Base-by-base conservation (phyloP, 2,113 vertebrate genomes). In the Alexandromys fortis region DNA sequence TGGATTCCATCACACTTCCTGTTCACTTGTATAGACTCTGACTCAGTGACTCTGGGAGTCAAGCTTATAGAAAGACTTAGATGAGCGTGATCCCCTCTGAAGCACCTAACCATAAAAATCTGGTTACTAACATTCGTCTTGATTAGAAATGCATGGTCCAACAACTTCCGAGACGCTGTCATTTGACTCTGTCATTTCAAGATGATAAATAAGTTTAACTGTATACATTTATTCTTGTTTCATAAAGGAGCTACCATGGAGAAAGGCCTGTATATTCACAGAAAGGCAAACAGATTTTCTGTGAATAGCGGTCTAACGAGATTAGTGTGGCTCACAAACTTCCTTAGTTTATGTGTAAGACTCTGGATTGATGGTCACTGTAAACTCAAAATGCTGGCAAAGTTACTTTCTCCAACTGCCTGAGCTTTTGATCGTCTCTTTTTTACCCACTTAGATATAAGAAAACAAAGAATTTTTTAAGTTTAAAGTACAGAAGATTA, bases 191-290 rank as follows among this genome's bases (percentile, higher is more conserved):
- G 38, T 78, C 77, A 92, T 65, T 61, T 94, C 28, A 47, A 89
- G 47, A 58, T 95, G 55, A 91, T 87, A 86, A 88, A 65, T 81
- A 83, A 75, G 33, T 24, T 76, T 79, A 82, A 55, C 55, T 33
- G 52, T n/a, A 45, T 78, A 87, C 75, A 63, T 91, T 95, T 89
- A 47, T 91, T 72, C 70, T 81, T 81, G 79, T 94, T 76, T 91
- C 49, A 52, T 72, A 30, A 94, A 85, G 55, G 94, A 94, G 16
- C 33, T 91, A 38, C 89, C 49, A 85, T 70, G 65, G 35, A 87
- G 35, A 95, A 28, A 79, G 70, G 19, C 7, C 21, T 70, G 38
- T 90, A 58, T 42, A 87, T 68, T 82, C 78, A 52, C 17, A 94
- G 35, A 92, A 87, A 42, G 21, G 76, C 61, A 94, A 90, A 33